Conservation (phyloP, 2,113 vertebrate species). For the Myiozetetes cayanensis region DNA sequence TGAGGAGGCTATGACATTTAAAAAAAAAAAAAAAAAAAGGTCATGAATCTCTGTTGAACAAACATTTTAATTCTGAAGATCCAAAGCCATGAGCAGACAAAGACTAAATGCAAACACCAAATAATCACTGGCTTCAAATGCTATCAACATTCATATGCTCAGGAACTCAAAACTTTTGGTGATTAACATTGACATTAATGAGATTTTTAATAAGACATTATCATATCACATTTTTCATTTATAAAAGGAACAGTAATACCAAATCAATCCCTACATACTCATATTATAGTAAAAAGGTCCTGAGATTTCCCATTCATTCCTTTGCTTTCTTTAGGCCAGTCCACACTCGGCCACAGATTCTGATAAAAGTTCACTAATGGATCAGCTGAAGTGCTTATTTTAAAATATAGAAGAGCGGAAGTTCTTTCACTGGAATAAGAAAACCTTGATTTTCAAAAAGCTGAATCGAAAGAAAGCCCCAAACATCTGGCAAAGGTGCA, state of each 20-base stretch:
- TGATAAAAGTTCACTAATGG: not conserved
- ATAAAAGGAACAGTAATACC: not conserved
- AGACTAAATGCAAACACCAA: not conserved
- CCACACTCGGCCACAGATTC: not conserved
- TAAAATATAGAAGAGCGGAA: not conserved
- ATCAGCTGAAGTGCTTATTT: not conserved
- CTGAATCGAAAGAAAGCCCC: not conserved
- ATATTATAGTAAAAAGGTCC: not conserved
- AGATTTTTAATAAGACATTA: not conserved
- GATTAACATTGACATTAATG: not conserved
- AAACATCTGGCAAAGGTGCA: not conserved
- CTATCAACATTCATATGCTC: not conserved
- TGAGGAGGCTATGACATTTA: constrained; percentile 72
- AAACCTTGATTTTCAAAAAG: not conserved
- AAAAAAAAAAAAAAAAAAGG: not conserved
- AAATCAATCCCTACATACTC: not conserved
- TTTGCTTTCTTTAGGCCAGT: not conserved
- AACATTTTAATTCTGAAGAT: not conserved
- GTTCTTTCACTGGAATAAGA: not conserved
- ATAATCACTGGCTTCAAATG: not conserved
- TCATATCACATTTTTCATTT: not conserved
- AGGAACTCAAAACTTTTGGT: not conserved
- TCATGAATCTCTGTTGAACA: not conserved
- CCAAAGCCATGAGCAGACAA: not conserved
- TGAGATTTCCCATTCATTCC: not conserved